A percentile compares a stretch with the other conserved stretches of the same genome.
These are phyloP conservation scores for Homalodisca vitripennis DNA, from an alignment of 1,140 invertebrate species.

Conservation along the genomic window DNA sequence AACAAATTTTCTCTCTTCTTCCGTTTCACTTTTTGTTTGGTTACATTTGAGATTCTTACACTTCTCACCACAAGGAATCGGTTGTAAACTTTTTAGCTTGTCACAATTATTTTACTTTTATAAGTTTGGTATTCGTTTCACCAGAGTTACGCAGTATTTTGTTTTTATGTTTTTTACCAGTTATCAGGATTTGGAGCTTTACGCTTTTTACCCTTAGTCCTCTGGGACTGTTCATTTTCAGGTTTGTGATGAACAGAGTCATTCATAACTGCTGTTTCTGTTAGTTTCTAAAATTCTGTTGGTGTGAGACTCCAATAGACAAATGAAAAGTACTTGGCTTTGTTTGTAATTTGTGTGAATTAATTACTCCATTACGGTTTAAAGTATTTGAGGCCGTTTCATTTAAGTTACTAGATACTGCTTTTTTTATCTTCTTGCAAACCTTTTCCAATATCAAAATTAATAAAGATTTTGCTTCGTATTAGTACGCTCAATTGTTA, in stretches of 20 bases:
- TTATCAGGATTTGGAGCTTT: conserved; percentile 1
- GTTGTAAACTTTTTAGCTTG: conserved; percentile 13
- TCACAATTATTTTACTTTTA: conserved; percentile 6
- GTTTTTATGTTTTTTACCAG: conserved; percentile 14
- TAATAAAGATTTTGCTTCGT: neutral
- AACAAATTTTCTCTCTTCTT: conserved; percentile 2
- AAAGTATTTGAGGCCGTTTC: too few relatives aligned
- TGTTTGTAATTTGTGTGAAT: too few relatives aligned
- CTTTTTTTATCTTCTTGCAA: too few relatives aligned
- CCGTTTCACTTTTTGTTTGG: neutral
- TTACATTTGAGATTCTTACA: conserved; percentile 24
- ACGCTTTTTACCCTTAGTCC: conserved; percentile 2
- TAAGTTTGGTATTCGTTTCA: conserved; percentile 18
- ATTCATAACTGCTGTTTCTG: too few relatives aligned
- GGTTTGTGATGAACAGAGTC: neutral
- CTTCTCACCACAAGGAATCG: neutral
- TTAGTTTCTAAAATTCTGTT: too few relatives aligned
- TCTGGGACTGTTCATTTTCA: neutral
- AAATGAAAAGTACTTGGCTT: too few relatives aligned
- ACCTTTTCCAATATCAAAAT: too few relatives aligned
- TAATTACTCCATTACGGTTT: too few relatives aligned
- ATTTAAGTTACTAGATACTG: too few relatives aligned
- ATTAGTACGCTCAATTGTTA: neutral
- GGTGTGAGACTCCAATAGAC: too few relatives aligned
- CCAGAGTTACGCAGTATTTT: conserved; percentile 23